phyloP scores from a whole-genome alignment of 2,113 vertebrate species.

The Junco hyemalis region DNA sequence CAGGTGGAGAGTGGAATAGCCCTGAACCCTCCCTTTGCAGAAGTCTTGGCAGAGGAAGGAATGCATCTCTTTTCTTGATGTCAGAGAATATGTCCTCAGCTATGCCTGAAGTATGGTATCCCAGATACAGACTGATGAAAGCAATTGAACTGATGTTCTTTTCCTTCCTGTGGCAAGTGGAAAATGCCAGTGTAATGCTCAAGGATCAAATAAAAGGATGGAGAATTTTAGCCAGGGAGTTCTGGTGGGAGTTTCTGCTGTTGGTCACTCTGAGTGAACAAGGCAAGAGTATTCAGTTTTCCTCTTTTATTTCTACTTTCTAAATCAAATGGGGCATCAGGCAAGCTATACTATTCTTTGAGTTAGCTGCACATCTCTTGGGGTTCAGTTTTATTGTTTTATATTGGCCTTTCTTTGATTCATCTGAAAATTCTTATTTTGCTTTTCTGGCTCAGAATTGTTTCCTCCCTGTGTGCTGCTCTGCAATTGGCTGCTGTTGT shows the following conservation, averaged over 20 bases:
- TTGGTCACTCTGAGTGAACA: neutral
- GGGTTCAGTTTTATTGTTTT: neutral
- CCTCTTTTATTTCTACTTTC: neutral
- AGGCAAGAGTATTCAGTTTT: neutral
- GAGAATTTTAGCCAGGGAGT: neutral
- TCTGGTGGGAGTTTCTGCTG: neutral
- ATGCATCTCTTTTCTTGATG: neutral
- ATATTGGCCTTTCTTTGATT: neutral
- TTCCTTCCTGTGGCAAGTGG: neutral
- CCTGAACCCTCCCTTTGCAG: neutral
- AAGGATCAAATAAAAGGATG: neutral
- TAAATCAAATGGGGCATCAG: neutral
- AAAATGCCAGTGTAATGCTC: neutral
- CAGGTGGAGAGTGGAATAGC: neutral
- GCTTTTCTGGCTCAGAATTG: neutral
- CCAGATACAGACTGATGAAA: neutral
- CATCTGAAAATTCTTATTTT: neutral
- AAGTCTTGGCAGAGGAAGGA: neutral
- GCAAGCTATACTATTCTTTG: neutral
- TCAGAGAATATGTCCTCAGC: neutral
- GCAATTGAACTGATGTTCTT: neutral
- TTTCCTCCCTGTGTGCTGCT: neutral
- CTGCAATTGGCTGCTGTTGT: neutral
- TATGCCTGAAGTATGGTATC: neutral
- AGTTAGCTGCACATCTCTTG: neutral